Percentiles rank a stretch among this genome's conserved stretches.
These are phyloP conservation scores for Dolichomitus sp. DNA, from an alignment of 2,888 invertebrate species.

Conservation along the genomic window DNA sequence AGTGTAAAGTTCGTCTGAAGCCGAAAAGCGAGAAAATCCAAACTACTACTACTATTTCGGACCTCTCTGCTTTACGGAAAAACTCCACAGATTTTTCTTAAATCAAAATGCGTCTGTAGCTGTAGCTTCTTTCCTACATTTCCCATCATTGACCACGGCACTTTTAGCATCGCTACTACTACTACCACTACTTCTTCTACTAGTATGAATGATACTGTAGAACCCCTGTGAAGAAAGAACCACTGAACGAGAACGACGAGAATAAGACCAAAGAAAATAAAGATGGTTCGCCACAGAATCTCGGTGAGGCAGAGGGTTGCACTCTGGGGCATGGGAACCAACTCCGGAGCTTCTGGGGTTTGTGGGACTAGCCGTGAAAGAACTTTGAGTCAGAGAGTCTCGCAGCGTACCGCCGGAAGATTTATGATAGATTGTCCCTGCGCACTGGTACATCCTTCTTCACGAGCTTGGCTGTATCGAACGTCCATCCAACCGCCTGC, in stretches of 20 bases:
- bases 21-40: too few species aligned
- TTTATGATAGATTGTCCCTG: slow-evolving; percentile 42
- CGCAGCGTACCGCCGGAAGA: slow-evolving; percentile 30
- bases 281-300: slow-evolving; percentile 12
- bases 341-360: slow-evolving; percentile 5
- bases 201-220: background rate
- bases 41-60: too few species aligned
- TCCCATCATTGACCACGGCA: too few species aligned
- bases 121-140: too few species aligned
- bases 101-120: too few species aligned
- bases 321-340: slow-evolving; percentile 3
- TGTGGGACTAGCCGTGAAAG: background rate
- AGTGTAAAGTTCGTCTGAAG: too few species aligned
- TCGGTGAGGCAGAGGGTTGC: slow-evolving; percentile 19
- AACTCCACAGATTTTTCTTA: too few species aligned
- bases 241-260: slow-evolving; percentile 28
- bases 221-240: slow-evolving; percentile 1
- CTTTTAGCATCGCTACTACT: background rate
- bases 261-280: slow-evolving; percentile 27
- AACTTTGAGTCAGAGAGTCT: slow-evolving; percentile 52
- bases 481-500: slow-evolving; percentile 12
- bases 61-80: too few species aligned
- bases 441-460: slow-evolving; percentile 19
- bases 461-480: slow-evolving; percentile 19
- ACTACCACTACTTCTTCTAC: background rate